A percentile compares a stretch with the other conserved stretches of the same genome.
Evolutionary conservation across 2,888 invertebrate genomes (phyloP).

Genomic region (Luffia ferchaultella): DNA sequence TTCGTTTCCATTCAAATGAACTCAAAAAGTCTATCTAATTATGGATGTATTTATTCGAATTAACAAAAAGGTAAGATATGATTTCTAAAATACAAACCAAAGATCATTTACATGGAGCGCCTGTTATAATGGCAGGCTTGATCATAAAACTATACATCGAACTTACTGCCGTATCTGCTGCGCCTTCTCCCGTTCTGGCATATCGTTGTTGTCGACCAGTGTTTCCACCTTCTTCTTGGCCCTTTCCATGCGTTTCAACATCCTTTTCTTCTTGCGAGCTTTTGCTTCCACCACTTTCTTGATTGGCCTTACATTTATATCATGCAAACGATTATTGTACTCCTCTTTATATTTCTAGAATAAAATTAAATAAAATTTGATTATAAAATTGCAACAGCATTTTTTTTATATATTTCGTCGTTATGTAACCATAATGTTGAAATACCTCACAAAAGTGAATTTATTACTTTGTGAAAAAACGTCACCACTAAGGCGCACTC

Average conservation of each 20-base stretch:
- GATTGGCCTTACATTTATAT: constrained; percentile 93
- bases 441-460: no score
- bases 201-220: constrained; percentile 89
- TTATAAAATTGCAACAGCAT: constrained; percentile 3
- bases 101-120: no score
- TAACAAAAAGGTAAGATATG: no score
- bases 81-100: no score
- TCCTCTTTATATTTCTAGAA: constrained; percentile 80
- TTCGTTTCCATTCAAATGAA: no score
- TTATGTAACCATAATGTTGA: no score
- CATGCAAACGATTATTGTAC: constrained; percentile 82
- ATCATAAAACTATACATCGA: no score
- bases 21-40: no score
- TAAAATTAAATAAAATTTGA: constrained; percentile 7
- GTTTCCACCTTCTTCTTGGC: constrained; percentile 96
- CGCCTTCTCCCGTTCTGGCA: constrained; percentile 92
- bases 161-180: constrained; percentile 87
- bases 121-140: no score
- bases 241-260: constrained; percentile 84
- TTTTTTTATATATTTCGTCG: constrained; percentile 6
- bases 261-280: constrained; percentile 94
- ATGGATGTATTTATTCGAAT: no score
- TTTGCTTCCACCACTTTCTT: constrained; percentile 99
- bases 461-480: no score
- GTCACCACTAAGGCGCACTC: no score